Percentiles rank a stretch among this genome's conserved stretches.
These are phyloP conservation scores for Sternarchorhynchus goeldii DNA, from an alignment of 2,797 vertebrate genomes.

Conservation along the genomic window DNA sequence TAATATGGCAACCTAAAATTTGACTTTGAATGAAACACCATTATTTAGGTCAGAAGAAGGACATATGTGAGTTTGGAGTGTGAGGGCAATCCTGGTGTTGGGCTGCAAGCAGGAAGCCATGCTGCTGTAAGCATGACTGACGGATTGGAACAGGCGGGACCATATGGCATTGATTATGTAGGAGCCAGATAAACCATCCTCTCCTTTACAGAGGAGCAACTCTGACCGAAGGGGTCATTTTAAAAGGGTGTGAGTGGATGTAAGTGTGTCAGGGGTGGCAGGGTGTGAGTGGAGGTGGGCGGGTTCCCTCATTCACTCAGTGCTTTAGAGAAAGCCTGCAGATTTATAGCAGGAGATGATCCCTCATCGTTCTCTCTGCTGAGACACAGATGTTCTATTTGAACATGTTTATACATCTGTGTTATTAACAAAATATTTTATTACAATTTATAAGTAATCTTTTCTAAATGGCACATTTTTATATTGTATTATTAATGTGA, in stretches of 20 bases:
- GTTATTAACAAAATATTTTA: too few species aligned
- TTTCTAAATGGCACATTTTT: too few species aligned
- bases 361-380: too few species aligned
- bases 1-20: background rate
- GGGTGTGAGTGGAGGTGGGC: too few species aligned
- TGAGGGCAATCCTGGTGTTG: conserved; percentile 37
- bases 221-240: background rate
- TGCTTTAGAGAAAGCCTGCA: too few species aligned
- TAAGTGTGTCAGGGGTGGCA: background rate
- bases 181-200: conserved; percentile 42
- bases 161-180: conserved; percentile 56
- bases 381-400: too few species aligned
- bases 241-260: background rate
- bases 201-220: conserved; percentile 40
- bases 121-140: conserved; percentile 45
- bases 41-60: conserved; percentile 1
- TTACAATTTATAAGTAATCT: too few species aligned
- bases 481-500: too few species aligned
- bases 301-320: too few species aligned
- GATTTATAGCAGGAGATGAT: too few species aligned
- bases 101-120: conserved; percentile 36
- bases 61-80: conserved; percentile 36
- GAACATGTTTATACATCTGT: too few species aligned
- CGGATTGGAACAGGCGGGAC: conserved; percentile 33
- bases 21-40: background rate